Conservation (phyloP, 2,113 vertebrate species). For the Pica pica region DNA sequence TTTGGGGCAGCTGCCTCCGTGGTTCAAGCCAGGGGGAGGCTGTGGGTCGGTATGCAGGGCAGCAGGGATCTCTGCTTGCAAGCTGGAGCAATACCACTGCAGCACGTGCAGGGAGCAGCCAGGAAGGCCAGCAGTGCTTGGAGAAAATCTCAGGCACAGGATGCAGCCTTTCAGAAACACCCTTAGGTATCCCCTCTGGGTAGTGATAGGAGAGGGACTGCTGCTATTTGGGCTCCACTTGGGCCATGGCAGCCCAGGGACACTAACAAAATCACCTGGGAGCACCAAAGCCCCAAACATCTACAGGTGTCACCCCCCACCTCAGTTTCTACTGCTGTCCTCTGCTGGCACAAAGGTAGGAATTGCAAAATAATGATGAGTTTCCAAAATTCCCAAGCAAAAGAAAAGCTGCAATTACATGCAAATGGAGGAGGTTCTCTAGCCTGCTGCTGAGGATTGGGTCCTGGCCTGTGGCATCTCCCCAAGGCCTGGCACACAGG, state of each 20-base stretch:
- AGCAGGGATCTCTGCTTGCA: background rate
- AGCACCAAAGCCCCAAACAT: background rate
- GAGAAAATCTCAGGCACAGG: background rate
- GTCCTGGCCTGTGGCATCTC: background rate
- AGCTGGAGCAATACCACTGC: background rate
- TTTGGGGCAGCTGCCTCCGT: rapidly evolving
- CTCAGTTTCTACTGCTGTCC: background rate
- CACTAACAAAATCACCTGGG: background rate
- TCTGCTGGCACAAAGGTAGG: background rate
- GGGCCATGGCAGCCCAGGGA: background rate
- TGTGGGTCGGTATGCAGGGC: background rate
- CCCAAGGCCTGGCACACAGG: background rate
- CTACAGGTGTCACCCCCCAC: background rate
- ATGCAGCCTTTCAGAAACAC: background rate
- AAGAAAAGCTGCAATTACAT: background rate
- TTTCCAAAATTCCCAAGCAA: background rate
- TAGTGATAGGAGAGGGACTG: background rate
- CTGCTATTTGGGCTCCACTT: background rate
- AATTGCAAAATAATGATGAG: background rate
- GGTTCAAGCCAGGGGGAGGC: background rate
- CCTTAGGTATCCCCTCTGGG: background rate
- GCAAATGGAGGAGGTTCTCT: background rate
- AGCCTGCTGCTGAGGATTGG: background rate
- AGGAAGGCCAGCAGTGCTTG: rapidly evolving
- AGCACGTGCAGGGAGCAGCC: background rate